Base-by-base conservation (phyloP, 2,888 invertebrate genomes). In the Carabus problematicus region DNA sequence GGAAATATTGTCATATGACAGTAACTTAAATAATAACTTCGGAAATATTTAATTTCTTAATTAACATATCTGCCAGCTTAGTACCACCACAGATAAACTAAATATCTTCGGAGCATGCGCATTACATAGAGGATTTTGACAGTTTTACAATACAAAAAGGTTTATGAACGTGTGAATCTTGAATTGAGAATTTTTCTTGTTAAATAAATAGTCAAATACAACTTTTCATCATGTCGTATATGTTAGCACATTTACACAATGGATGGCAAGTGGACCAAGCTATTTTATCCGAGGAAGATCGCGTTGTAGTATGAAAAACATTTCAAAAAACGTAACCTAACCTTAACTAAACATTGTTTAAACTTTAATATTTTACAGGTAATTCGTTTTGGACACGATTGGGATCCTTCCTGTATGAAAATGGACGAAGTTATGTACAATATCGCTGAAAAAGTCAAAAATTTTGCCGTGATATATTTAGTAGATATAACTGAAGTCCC, bases 221-320 rank as follows among this genome's bases (percentile, higher is more conserved):
- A 29, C 29, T 29, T 29, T 29, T 29, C 29, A 88, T 79, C 72
- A 99, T 99, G 99, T 98, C 98, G 84, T 99, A 99, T 84, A 98
- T 99, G 98, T 84, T 99, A 77, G 96, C 97, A 75, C 99, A 99
- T 92, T 89, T 99, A 77, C 96, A 97, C 85, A 99, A 99, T 83
- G 99, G 99, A 45, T 99, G 98, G 98, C 98, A 99, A 85, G 98
- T 99, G 3, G 99, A 99, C 81, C 98, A 99, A 83, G 98, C 99
- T 64, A 99, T 99, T 79, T 84, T 99, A 18, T 97, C 98, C 0
- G 99, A 99, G 83, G 99, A 99, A 82, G 99, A 99, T 80, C 86
- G 98, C 73, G 97, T 98, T 59, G 98, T 99, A 77, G 96, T 98
- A 83, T 87, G 89, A 6, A 29, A 29, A 29, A n/a, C n/a, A 52